phyloP scores from a whole-genome alignment of 1,140 invertebrate genomes.

The Patella vulgata region DNA sequence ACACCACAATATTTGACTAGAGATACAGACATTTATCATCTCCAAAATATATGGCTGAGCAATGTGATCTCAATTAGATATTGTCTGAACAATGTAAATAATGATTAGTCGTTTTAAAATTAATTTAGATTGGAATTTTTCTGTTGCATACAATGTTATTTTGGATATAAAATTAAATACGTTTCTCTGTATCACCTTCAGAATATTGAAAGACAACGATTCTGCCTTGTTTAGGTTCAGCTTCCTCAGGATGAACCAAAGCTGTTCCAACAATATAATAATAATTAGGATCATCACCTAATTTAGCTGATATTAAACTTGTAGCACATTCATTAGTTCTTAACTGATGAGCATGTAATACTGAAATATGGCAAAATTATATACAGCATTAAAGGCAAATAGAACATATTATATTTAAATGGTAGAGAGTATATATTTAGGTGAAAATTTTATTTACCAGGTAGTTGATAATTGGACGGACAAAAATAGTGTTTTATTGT shows the following conservation, averaged over 20 bases:
- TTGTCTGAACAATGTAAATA: not conserved
- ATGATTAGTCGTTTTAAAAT: not conserved
- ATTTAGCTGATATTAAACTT: constrained; percentile 86
- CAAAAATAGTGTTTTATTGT: no score
- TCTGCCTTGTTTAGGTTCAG: constrained; percentile 89
- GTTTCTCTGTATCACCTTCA: no score
- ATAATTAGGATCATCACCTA: constrained; percentile 90
- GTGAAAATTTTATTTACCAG: not conserved
- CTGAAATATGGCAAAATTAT: constrained; percentile 43
- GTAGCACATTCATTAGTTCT: constrained; percentile 89
- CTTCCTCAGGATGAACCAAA: constrained; percentile 91
- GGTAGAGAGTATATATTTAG: not conserved
- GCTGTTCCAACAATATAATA: constrained; percentile 97
- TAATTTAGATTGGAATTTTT: not conserved
- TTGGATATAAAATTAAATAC: not conserved
- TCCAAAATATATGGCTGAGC: no score
- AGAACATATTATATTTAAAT: not conserved
- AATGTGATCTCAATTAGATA: not conserved
- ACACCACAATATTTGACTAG: no score
- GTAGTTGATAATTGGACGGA: no score
- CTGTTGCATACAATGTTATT: not conserved
- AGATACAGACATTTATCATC: no score
- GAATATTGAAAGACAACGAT: constrained; percentile 92
- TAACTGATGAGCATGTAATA: constrained; percentile 92
- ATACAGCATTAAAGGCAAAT: constrained; percentile 14